Conservation (phyloP, 1,140 invertebrate species). For the Maniola jurtina region DNA sequence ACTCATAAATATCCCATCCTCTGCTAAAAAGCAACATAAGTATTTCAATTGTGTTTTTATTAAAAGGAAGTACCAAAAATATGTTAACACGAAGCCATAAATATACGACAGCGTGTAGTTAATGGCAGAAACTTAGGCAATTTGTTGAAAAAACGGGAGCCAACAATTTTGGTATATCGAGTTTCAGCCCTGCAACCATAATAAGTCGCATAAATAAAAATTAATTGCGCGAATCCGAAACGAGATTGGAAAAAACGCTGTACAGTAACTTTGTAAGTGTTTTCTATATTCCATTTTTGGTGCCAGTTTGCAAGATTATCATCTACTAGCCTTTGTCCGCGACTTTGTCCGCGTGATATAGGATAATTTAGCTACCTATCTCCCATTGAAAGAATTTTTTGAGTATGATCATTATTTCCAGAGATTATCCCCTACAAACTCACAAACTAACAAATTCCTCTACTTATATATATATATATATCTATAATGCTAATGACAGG, state of each 20-base stretch:
- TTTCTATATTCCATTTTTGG: not conserved
- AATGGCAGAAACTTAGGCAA: slow-evolving; percentile 35
- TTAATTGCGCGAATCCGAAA: slow-evolving; percentile 16
- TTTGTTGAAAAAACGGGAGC: slow-evolving; percentile 33
- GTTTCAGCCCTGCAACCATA: slow-evolving; percentile 5
- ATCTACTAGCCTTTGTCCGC: no score
- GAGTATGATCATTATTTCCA: no score
- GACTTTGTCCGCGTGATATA: no score
- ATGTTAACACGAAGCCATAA: slow-evolving; percentile 34
- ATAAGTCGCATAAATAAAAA: slow-evolving; percentile 21
- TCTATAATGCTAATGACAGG: no score
- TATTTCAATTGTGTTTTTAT: slow-evolving; percentile 15
- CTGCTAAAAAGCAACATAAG: not conserved
- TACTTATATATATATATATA: no score
- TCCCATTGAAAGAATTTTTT: no score
- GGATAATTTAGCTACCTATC: no score
- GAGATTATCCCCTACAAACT: no score
- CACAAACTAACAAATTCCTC: no score
- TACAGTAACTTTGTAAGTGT: not conserved
- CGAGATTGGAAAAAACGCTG: slow-evolving; percentile 5
- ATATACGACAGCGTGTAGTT: slow-evolving; percentile 32
- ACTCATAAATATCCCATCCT: not conserved
- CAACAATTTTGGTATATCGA: slow-evolving; percentile 34
- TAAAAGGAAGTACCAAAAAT: slow-evolving; percentile 25
- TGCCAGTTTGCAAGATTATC: no score